Conservation (phyloP, 2,113 vertebrate genomes). For the Tenebrosternarchus preto region DNA sequence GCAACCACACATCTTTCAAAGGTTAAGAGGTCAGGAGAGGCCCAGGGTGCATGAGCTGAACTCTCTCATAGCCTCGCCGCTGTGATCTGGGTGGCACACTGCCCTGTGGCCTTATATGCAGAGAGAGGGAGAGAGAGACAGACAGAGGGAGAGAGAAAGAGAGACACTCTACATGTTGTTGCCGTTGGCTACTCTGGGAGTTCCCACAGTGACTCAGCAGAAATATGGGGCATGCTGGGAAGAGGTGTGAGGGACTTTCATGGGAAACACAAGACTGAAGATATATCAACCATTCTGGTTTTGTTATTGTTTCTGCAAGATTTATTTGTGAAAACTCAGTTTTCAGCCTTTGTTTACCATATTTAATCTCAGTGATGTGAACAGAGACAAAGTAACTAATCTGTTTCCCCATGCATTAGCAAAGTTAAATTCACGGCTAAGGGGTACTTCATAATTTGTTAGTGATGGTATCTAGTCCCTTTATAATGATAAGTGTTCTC, state of each 20-base stretch:
- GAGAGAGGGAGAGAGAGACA: constrained; percentile 7
- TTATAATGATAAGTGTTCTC: background rate
- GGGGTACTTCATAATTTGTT: background rate
- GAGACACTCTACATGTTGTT: constrained; percentile 35
- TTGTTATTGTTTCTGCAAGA: background rate
- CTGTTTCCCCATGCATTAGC: background rate
- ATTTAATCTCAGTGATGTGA: background rate
- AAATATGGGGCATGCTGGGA: background rate
- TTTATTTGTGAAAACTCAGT: background rate
- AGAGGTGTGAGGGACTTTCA: constrained; percentile 3
- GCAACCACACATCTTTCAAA: constrained; percentile 18
- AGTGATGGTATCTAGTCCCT: background rate
- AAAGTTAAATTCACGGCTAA: background rate
- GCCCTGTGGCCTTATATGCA: constrained; percentile 6
- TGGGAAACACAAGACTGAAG: constrained; percentile 26
- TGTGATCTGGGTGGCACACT: background rate
- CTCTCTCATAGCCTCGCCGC: constrained; percentile 31
- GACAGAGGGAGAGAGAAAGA: background rate
- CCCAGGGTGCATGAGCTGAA: constrained; percentile 9
- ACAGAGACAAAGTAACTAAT: background rate
- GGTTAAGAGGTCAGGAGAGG: constrained; percentile 15
- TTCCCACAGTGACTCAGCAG: constrained; percentile 53
- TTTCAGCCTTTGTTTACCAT: background rate
- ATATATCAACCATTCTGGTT: constrained; percentile 4
- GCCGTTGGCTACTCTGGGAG: constrained; percentile 25